These are phyloP conservation scores for Aegypius monachus DNA, from an alignment of 2,113 vertebrate genomes.

Conservation along the genomic window DNA sequence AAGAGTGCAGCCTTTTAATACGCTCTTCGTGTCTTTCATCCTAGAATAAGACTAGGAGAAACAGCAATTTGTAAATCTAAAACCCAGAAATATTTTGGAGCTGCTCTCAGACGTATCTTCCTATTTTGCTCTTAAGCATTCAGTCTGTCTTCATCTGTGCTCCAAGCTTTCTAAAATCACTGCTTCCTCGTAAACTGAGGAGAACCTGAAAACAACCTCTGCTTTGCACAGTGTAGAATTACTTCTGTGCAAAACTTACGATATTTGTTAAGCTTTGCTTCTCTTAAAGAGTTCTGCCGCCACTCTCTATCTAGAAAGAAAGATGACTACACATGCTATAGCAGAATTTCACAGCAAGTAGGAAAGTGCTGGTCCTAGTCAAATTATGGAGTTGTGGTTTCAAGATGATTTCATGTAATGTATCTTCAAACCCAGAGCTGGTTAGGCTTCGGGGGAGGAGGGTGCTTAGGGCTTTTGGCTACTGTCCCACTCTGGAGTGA, in stretches of 20 bases:
- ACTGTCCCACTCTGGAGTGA: not conserved
- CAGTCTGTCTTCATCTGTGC: not conserved
- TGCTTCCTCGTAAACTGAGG: not conserved
- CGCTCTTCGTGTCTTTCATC: not conserved
- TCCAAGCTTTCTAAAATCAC: not conserved
- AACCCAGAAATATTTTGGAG: not conserved
- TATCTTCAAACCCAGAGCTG: not conserved
- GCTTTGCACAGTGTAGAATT: accelerated
- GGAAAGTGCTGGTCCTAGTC: not conserved
- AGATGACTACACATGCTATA: accelerated
- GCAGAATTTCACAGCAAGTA: not conserved
- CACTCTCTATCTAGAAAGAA: not conserved
- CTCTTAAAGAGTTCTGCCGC: not conserved
- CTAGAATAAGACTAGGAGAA: not conserved
- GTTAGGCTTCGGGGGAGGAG: not conserved
- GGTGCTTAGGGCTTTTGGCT: not conserved
- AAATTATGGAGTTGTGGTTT: not conserved
- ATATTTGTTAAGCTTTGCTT: not conserved
- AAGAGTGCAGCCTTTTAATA: not conserved
- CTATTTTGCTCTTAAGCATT: not conserved
- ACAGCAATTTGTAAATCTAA: not conserved
- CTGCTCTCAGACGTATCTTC: not conserved
- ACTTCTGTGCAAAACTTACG: not conserved
- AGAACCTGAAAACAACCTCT: not conserved
- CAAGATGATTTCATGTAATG: not conserved